These are phyloP conservation scores for Drosophila prolongata DNA, from an alignment of 2,888 invertebrate species.

Conservation along the genomic window DNA sequence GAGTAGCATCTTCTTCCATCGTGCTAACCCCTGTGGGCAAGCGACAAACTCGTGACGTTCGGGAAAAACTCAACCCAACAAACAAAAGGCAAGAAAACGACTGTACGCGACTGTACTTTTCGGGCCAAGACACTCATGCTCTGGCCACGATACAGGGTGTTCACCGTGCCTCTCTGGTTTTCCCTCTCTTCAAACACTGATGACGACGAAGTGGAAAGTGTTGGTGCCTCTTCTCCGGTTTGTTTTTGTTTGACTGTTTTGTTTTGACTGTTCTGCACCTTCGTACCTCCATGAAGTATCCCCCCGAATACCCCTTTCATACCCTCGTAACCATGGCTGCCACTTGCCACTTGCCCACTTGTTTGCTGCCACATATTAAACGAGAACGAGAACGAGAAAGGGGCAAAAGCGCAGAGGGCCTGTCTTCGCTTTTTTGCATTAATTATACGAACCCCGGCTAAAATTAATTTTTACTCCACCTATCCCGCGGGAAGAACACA, in stretches of 20 bases:
- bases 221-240: slow-evolving; percentile 34
- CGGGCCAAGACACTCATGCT: slow-evolving; percentile 13
- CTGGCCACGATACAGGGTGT: slow-evolving; percentile 28
- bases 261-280: slow-evolving; percentile 33
- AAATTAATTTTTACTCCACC: slow-evolving; percentile 58
- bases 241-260: slow-evolving; percentile 38
- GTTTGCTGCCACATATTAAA: slow-evolving; percentile 25
- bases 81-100: slow-evolving; percentile 23
- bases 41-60: slow-evolving; percentile 44
- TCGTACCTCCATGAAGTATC: not conserved
- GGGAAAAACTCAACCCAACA: slow-evolving; percentile 35
- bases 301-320: not conserved
- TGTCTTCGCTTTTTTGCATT: slow-evolving; percentile 29
- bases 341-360: slow-evolving; percentile 19
- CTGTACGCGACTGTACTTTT: slow-evolving; percentile 39
- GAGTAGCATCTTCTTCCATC: slow-evolving; percentile 18
- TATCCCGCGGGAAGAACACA: slow-evolving; percentile 32
- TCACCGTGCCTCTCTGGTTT: slow-evolving; percentile 6
- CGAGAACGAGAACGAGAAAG: not conserved
- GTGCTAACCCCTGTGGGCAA: slow-evolving; percentile 27
- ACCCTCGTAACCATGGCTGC: slow-evolving; percentile 2
- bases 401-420: too few relatives aligned
- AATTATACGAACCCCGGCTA: slow-evolving; percentile 31
- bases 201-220: slow-evolving; percentile 53
- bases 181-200: slow-evolving; percentile 26